Base-by-base conservation (phyloP, 2,888 invertebrate species). In the Andricus curvator region DNA sequence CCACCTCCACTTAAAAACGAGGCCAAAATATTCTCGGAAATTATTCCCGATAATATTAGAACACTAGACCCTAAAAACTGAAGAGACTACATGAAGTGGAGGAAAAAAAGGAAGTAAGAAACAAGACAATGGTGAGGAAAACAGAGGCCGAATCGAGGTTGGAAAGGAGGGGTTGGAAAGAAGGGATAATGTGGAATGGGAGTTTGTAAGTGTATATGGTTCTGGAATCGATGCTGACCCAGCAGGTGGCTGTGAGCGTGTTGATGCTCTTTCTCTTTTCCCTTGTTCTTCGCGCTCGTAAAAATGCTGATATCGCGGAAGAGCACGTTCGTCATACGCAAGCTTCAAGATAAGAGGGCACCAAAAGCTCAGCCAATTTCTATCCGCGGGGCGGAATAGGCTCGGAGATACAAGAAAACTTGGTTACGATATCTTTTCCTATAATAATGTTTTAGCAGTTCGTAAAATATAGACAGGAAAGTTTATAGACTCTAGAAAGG, bases 151-250 rank as follows among this genome's bases (percentile, higher is more conserved):
- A 29, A 51, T 29, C 48, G 29, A 51, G 70, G 20, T 74, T 51
- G 56, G 33, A 37, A 8, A 6, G 22, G 20, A 51, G 33, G 25
- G 70, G 20, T 17, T n/a, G 9, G 29, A 70, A 25, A 48, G 1
- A 29, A 25, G 29, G 29, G 68, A 48, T 48, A 6, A 48, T 25
- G 6, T 22, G 15, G 29, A 51, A 51, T 29, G n/a, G 65, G 64
- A 77, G 44, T 65, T 41, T 56, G 44, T 64, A 76, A 79, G 78
- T 78, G 67, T 81, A 67, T 77, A 51, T 68, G 74, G 78, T 79
- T 29, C 29, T 64, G 80, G 81, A 83, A 83, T 83, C 81, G 83
- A 83, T 83, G 83, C 80, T 81, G 80, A 83, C 83, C 83, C 64
- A 81, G 81, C 80, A 83, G 81, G 78, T 81, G 80, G 80, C 77